Evolutionary conservation across 2,113 vertebrate species (phyloP).

Genomic region (Mirza zaza): DNA sequence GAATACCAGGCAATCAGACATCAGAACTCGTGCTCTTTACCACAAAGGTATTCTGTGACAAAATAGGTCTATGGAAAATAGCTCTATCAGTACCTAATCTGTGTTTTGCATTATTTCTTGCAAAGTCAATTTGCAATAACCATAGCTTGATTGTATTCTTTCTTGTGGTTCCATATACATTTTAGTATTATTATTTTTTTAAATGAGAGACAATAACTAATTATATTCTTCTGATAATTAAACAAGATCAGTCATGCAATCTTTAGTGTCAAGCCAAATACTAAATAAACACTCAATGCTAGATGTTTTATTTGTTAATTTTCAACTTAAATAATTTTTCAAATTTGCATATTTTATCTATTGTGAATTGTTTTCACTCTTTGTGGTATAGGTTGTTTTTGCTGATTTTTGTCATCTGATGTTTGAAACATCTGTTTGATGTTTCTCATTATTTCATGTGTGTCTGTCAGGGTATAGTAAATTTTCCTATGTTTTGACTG

Average conservation of each 20-base stretch:
- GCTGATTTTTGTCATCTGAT: not conserved
- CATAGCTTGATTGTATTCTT: not conserved
- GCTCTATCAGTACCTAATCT: not conserved
- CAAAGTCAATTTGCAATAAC: not conserved
- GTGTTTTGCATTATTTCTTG: not conserved
- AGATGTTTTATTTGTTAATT: not conserved
- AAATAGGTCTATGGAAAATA: not conserved
- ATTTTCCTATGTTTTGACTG: not conserved
- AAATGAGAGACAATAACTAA: not conserved
- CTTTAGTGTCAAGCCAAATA: not conserved
- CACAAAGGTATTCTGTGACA: not conserved
- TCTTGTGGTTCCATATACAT: not conserved
- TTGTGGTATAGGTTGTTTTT: not conserved
- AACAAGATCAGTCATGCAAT: not conserved
- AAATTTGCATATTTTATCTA: not conserved
- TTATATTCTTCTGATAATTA: not conserved
- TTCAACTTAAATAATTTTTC: not conserved
- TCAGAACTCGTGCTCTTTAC: not conserved
- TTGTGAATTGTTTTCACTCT: not conserved
- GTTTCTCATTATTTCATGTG: not conserved
- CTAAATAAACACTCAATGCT: not conserved
- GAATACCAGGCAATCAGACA: not conserved
- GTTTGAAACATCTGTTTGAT: not conserved
- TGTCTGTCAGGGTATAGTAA: not conserved
- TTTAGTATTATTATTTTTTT: not conserved